Evolutionary conservation across 2,888 invertebrate genomes (phyloP).

Genomic region (Chloromyia formosa): DNA sequence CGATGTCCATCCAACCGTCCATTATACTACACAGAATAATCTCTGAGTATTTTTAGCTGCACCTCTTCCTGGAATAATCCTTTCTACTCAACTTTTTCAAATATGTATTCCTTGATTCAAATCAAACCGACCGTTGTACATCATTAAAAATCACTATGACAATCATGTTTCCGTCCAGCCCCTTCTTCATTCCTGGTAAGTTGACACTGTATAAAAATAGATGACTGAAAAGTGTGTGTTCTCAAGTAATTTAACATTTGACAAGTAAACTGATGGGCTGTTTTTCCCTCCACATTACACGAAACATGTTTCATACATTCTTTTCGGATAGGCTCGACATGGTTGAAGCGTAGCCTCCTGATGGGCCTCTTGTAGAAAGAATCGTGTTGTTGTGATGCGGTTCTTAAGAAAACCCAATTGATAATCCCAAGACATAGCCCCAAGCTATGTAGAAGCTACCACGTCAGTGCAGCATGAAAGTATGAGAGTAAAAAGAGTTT

Average conservation of each 20-base stretch:
- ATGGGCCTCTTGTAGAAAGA: background rate
- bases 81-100: no score
- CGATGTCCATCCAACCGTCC: no score
- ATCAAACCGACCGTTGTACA: no score
- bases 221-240: conserved; percentile 12
- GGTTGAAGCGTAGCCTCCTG: background rate
- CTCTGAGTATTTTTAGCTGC: no score
- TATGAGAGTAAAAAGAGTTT: background rate
- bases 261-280: conserved; percentile 33
- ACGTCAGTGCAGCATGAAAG: background rate
- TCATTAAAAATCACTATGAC: no score
- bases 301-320: conserved; percentile 28
- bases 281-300: conserved; percentile 32
- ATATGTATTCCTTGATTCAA: no score
- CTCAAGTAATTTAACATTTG: conserved; percentile 41
- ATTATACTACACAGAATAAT: no score
- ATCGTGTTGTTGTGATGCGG: background rate
- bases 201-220: conserved; percentile 17
- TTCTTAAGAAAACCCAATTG: background rate
- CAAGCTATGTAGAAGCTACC: background rate
- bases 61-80: no score
- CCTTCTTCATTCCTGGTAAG: background rate
- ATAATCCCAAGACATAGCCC: no score
- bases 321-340: background rate
- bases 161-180: no score